These are phyloP conservation scores for Lophius piscatorius DNA, from an alignment of 2,113 vertebrate genomes.

Conservation along the genomic window DNA sequence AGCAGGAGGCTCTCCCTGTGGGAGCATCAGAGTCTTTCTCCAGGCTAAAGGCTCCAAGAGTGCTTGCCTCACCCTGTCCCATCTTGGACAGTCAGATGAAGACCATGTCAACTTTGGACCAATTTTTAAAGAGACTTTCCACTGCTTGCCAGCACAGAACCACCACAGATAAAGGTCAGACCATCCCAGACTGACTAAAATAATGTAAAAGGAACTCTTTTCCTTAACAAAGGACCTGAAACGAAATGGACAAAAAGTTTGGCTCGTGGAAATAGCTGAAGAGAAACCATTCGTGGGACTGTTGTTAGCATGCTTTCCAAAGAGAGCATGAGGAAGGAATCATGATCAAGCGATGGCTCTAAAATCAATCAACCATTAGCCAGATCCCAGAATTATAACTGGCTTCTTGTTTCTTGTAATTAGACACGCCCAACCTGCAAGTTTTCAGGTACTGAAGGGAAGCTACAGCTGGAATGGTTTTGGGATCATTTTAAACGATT, in stretches of 20 bases:
- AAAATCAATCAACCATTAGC: background rate
- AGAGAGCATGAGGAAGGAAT: slow-evolving; percentile 35
- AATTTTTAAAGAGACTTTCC: slow-evolving; percentile 25
- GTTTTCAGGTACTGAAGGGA: slow-evolving; percentile 52
- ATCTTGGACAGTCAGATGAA: slow-evolving; percentile 42
- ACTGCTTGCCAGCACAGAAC: slow-evolving; percentile 38
- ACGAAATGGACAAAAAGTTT: slow-evolving; percentile 20
- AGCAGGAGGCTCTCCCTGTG: slow-evolving; percentile 41
- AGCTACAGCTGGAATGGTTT: slow-evolving; percentile 56
- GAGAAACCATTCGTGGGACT: slow-evolving; percentile 6
- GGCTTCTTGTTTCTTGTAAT: slow-evolving; percentile 25
- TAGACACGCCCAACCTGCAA: slow-evolving; percentile 4
- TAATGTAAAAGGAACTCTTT: slow-evolving; percentile 22
- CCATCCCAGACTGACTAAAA: slow-evolving; percentile 19
- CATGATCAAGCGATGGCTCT: slow-evolving; percentile 7
- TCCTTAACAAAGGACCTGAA: too few species aligned
- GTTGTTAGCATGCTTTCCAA: slow-evolving; percentile 61
- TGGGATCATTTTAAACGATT: slow-evolving; percentile 67
- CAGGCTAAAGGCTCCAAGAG: slow-evolving; percentile 22
- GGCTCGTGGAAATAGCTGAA: slow-evolving; percentile 6
- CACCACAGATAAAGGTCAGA: background rate
- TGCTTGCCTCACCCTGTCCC: slow-evolving; percentile 33
- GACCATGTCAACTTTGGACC: slow-evolving; percentile 64
- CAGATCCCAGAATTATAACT: background rate
- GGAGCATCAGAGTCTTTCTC: slow-evolving; percentile 42